These are phyloP conservation scores for Recurvirostra avosetta DNA, from an alignment of 2,113 vertebrate genomes.

Conservation along the genomic window DNA sequence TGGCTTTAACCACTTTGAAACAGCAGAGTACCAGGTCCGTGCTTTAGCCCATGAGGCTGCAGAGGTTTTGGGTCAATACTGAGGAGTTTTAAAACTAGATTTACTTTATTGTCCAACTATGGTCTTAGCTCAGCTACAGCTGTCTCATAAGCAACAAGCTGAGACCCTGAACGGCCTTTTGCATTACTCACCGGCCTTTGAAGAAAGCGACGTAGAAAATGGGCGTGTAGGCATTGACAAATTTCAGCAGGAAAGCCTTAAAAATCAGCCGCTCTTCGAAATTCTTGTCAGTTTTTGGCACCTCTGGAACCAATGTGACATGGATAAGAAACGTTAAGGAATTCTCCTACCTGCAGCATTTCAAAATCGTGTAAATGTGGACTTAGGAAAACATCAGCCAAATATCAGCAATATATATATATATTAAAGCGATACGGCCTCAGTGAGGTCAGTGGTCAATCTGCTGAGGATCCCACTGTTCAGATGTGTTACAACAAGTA, in stretches of 20 bases:
- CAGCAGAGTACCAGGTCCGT: neutral
- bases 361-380: neutral
- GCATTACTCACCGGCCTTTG: slow-evolving; percentile 87
- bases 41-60: neutral
- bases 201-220: slow-evolving; percentile 98
- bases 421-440: neutral
- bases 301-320: slow-evolving; percentile 78
- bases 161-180: neutral
- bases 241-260: slow-evolving; percentile 95
- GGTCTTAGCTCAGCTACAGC: neutral
- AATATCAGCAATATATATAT: neutral
- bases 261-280: slow-evolving; percentile 94
- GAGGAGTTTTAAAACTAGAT: neutral
- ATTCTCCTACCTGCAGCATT: neutral
- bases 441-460: neutral
- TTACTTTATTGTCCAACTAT: neutral
- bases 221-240: slow-evolving; percentile 95
- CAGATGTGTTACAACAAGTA: neutral
- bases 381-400: neutral
- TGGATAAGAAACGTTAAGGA: neutral
- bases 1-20: neutral
- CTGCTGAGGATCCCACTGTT: neutral
- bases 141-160: neutral
- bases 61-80: neutral
- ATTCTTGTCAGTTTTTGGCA: slow-evolving; percentile 96